Conservation (phyloP, 2,797 vertebrate genomes). For the Clarias fuscus region DNA sequence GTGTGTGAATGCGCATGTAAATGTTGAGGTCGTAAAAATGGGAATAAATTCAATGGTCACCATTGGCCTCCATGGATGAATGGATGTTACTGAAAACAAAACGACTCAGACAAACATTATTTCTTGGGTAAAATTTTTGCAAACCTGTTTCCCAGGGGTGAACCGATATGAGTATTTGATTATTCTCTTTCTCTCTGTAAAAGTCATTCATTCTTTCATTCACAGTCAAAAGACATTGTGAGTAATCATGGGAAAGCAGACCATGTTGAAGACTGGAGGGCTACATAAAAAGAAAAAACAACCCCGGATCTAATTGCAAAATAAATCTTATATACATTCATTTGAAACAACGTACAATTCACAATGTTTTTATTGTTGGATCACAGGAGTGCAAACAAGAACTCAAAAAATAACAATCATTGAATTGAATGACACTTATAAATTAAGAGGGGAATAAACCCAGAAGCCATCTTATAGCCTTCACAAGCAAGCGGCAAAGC, state of each 20-base stretch:
- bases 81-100: too few species aligned
- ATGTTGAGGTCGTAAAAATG: too few species aligned
- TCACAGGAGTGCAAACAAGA: slow-evolving; percentile 8
- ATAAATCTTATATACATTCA: not conserved
- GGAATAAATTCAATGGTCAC: too few species aligned
- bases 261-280: not conserved
- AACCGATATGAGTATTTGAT: too few species aligned
- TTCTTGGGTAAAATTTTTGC: too few species aligned
- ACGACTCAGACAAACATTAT: too few species aligned
- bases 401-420: not conserved
- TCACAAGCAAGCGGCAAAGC: not conserved
- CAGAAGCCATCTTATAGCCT: not conserved
- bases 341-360: not conserved
- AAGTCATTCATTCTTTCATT: too few species aligned
- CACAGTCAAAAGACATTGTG: not conserved
- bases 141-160: too few species aligned
- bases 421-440: not conserved
- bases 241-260: not conserved
- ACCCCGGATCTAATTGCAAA: not conserved
- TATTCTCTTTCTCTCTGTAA: too few species aligned
- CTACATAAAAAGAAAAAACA: not conserved
- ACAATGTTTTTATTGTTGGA: slow-evolving; percentile 21
- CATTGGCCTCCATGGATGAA: too few species aligned
- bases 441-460: not conserved
- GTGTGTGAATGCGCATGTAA: too few species aligned